Conservation (phyloP, 2,113 vertebrate genomes). For the Apodemus speciosus region DNA sequence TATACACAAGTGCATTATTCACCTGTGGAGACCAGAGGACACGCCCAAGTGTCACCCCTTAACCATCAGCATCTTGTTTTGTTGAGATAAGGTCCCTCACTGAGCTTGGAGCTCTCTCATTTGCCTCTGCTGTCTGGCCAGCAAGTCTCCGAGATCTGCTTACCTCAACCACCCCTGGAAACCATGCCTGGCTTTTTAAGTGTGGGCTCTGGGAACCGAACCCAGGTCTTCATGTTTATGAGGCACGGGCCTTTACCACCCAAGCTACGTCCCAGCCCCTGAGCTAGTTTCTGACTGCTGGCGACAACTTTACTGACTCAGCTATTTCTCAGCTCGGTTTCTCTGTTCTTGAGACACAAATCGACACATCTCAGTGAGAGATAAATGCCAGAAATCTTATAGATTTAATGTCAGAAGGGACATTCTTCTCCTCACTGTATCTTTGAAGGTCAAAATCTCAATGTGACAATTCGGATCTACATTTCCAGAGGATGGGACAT, state of each 20-base stretch:
- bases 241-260: neutral
- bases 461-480: neutral
- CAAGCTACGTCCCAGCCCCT: neutral
- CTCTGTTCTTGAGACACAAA: constrained; percentile 23
- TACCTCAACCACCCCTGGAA: neutral
- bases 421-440: neutral
- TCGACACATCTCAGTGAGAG: neutral
- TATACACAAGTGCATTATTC: neutral
- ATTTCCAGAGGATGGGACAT: neutral
- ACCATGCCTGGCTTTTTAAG: neutral
- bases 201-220: neutral
- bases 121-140: neutral
- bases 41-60: neutral
- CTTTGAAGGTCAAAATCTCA: neutral
- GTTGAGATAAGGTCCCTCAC: neutral
- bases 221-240: neutral
- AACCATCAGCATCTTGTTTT: neutral
- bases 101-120: neutral
- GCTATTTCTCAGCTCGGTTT: neutral
- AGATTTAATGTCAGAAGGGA: constrained; percentile 33
- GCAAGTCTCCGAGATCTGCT: neutral
- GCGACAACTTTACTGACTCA: neutral
- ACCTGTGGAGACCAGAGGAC: neutral
- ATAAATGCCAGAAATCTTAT: neutral
- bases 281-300: neutral